Conservation (phyloP, 2,888 invertebrate species). For the Parascotia fuliginaria region DNA sequence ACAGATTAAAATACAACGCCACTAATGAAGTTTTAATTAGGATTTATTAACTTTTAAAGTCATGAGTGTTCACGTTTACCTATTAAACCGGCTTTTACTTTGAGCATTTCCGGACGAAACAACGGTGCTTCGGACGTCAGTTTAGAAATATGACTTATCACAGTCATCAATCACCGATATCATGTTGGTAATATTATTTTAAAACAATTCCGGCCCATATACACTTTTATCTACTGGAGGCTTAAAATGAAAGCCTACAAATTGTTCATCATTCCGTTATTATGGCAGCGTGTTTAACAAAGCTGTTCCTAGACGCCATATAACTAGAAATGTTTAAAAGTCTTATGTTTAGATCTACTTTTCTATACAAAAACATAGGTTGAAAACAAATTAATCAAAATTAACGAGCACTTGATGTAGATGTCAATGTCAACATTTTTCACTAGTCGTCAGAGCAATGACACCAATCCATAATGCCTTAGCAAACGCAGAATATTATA, state of each 20-base stretch:
- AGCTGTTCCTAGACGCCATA: too few relatives aligned
- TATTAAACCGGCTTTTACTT: conserved; percentile 17
- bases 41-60: conserved; percentile 38
- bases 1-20: conserved; percentile 35
- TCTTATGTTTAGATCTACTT: too few relatives aligned
- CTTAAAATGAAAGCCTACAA: too few relatives aligned
- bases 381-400: neutral
- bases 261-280: too few relatives aligned
- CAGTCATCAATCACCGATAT: conserved; percentile 2
- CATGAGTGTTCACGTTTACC: conserved; percentile 10
- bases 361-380: too few relatives aligned
- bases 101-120: conserved; percentile 11
- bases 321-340: too few relatives aligned
- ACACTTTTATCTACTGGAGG: too few relatives aligned
- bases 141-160: conserved; percentile 1
- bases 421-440: conserved; percentile 26
- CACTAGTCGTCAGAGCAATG: conserved; percentile 50
- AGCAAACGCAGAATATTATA: too few relatives aligned
- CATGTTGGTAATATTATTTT: too few relatives aligned
- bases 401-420: neutral
- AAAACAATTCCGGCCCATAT: too few relatives aligned
- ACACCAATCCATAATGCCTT: conserved; percentile 61
- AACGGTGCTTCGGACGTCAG: conserved; percentile 6
- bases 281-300: too few relatives aligned
- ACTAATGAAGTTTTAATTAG: conserved; percentile 43